Evolutionary conservation across 2,797 vertebrate genomes (phyloP), one percentile per base, ranked within the genome.

Genomic region (Lepilemur septentrionalis): DNA sequence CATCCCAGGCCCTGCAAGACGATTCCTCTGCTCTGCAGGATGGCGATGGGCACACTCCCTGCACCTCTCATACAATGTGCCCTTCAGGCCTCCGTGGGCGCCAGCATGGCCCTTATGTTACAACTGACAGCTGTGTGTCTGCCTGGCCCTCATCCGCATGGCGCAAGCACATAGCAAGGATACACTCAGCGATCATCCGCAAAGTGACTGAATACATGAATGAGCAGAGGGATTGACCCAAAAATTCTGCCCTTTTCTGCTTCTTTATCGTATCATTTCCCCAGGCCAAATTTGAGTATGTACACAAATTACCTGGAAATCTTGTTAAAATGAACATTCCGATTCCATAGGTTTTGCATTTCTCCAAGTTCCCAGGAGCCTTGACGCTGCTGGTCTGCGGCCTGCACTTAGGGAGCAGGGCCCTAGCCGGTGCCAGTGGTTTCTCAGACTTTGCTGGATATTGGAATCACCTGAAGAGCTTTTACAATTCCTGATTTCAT

Each of bases 401-500:
- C 14, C 48, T 28, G 70, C 6, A 22, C 9, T n/a, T 1, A 3
- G 23, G 73, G 32, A 43, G 5, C 23, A 18, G 69, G 67, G 80
- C 4, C 13, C 5, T 23, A 30, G 23, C 9, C 14, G 12, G 65
- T 1, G 15, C 38, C 59, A 57, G 1, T 10, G 43, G 4, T 72
- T 79, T 63, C 63, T 76, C 52, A 91, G 92, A 75, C 23, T 79
- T 85, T 17, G 20, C 41, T 79, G 61, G n/a, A 23, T 67, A 88
- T 52, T 67, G 83, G 81, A 96, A 69, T 72, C 73, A 72, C 69
- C 78, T 20, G 30, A 48, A 92, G 41, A 95, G n/a, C 8, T 84
- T 93, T 75, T 32, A 12, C 67, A 69, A 80, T 5, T 38, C n/a
- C 5, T 0, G 14, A 57, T 17, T 55, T 69, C 11, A 67, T 32